Conservation (phyloP, 2,888 invertebrate genomes). For the Microplitis deprimator region DNA sequence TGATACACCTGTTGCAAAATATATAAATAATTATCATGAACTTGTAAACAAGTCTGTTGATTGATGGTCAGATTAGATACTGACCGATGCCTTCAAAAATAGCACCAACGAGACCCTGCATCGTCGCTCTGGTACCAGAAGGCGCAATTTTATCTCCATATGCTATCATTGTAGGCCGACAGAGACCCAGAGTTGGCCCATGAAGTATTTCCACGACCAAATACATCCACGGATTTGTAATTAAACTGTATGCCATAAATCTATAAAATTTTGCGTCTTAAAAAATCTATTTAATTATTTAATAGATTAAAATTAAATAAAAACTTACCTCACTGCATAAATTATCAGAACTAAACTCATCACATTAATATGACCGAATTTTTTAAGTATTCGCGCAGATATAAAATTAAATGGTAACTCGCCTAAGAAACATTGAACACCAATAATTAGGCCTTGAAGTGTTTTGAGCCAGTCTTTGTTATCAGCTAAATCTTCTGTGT, state of each 20-base stretch:
- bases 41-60: neutral
- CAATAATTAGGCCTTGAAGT: constrained; percentile 80
- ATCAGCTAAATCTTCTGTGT: constrained; percentile 80
- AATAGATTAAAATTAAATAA: neutral
- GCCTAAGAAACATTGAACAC: constrained; percentile 86
- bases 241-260: constrained; percentile 85
- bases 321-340: constrained; percentile 77
- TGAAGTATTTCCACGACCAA: constrained; percentile 89
- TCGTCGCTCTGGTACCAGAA: constrained; percentile 87
- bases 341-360: constrained; percentile 87
- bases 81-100: constrained; percentile 87
- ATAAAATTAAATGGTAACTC: constrained; percentile 91
- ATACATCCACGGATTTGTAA: constrained; percentile 87
- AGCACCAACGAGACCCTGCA: constrained; percentile 88
- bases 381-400: constrained; percentile 73
- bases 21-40: constrained; percentile 5
- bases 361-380: constrained; percentile 84
- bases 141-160: constrained; percentile 89
- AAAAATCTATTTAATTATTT: no score
- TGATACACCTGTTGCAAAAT: constrained; percentile 76
- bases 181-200: constrained; percentile 90
- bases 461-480: constrained; percentile 78
- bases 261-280: constrained; percentile 64
- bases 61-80: constrained; percentile 20
- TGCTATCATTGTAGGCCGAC: constrained; percentile 90